Evolutionary conservation across 2,113 vertebrate genomes (phyloP).

Genomic region (Halichoeres trimaculatus): DNA sequence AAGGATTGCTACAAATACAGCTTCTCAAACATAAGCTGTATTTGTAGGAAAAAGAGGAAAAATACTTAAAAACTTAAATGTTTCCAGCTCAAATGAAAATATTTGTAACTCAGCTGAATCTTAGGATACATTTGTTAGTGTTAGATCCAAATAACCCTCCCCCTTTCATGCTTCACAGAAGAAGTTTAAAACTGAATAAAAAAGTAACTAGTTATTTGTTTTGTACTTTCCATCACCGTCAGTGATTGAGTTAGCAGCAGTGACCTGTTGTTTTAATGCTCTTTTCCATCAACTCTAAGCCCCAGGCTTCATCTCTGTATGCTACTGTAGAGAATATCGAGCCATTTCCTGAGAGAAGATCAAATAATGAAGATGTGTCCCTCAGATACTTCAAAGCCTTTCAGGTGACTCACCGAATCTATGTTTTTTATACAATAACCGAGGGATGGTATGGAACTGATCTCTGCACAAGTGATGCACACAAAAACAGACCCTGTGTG

Average conservation of each 20-base stretch:
- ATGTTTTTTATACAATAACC: constrained; percentile 26
- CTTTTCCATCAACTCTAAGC: constrained; percentile 52
- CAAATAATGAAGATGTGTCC: constrained; percentile 61
- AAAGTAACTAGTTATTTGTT: background rate
- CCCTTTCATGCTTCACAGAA: background rate
- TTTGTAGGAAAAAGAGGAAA: too few relatives aligned
- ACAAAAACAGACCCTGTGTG: constrained; percentile 7
- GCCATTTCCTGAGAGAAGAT: constrained; percentile 64
- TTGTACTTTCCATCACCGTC: constrained; percentile 34
- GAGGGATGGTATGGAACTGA: background rate
- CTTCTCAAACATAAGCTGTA: too few relatives aligned
- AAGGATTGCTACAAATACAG: too few relatives aligned
- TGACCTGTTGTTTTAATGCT: constrained; percentile 52
- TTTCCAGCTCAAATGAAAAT: background rate
- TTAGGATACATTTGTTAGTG: background rate
- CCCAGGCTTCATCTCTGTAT: constrained; percentile 48
- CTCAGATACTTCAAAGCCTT: constrained; percentile 44
- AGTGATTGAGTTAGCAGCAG: constrained; percentile 51
- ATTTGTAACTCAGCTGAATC: background rate
- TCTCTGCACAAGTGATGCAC: constrained; percentile 3
- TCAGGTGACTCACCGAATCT: constrained; percentile 36
- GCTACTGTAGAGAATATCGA: constrained; percentile 43
- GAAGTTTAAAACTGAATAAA: constrained; percentile 1
- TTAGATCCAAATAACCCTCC: background rate
- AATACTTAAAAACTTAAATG: background rate